Evolutionary conservation across 2,888 invertebrate genomes (phyloP).

Genomic region (Ectemnius lituratus): DNA sequence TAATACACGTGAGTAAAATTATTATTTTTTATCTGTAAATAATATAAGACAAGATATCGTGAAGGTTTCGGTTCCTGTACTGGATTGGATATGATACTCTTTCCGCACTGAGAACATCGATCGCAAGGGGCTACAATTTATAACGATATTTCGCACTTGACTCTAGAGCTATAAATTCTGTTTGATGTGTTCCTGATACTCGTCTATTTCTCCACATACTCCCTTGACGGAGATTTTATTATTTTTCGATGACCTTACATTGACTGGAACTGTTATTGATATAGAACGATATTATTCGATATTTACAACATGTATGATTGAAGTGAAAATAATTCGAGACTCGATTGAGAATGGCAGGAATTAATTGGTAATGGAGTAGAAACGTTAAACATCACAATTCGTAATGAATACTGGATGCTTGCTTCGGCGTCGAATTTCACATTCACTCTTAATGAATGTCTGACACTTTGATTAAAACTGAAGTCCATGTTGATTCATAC

Average conservation of each 20-base stretch:
- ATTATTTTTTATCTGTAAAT: too few relatives aligned
- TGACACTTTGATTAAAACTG: not conserved
- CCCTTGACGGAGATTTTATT: too few relatives aligned
- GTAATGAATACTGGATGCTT: not conserved
- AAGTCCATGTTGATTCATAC: too few relatives aligned
- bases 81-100: too few relatives aligned
- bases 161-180: not conserved
- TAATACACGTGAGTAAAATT: too few relatives aligned
- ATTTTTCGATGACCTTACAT: not conserved
- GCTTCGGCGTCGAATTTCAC: not conserved
- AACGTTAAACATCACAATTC: not conserved
- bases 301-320: not conserved
- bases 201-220: not conserved
- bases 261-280: not conserved
- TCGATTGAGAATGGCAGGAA: not conserved
- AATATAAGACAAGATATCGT: too few relatives aligned
- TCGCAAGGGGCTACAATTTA: not conserved
- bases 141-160: not conserved
- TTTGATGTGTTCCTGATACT: slow-evolving; percentile 1
- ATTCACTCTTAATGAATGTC: not conserved
- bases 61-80: too few relatives aligned
- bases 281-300: not conserved
- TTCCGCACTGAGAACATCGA: not conserved
- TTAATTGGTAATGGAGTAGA: not conserved
- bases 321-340: not conserved